A percentile compares a stretch with the other conserved stretches of the same genome.
Conservation (phyloP, 2,797 vertebrate genomes). For the Pseudomugil gertrudae region DNA sequence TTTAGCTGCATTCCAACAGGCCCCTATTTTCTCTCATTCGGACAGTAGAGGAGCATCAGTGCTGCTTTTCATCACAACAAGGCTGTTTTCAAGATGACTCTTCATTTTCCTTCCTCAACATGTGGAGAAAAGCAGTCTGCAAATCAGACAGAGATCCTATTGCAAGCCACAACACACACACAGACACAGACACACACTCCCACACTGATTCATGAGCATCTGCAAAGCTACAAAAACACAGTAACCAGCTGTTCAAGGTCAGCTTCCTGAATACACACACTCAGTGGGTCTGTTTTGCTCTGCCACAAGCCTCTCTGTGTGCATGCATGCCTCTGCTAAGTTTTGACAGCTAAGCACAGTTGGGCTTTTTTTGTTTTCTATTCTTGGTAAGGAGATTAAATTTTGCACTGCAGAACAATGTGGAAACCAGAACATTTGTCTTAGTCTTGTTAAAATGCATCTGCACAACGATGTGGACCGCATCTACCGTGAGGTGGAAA, state of each 20-base stretch:
- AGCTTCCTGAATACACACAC: constrained; percentile 64
- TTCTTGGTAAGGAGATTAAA: constrained; percentile 15
- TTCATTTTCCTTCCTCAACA: constrained; percentile 66
- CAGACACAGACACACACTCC: not conserved
- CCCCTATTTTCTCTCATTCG: constrained; percentile 32
- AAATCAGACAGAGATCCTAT: constrained; percentile 54
- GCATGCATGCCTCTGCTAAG: not conserved
- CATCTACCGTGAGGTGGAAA: not conserved
- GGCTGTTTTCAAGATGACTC: constrained; percentile 45
- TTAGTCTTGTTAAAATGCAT: not conserved
- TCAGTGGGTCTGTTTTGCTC: constrained; percentile 41
- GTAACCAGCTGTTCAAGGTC: constrained; percentile 64
- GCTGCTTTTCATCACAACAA: constrained; percentile 51
- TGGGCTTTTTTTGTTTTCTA: constrained; percentile 3
- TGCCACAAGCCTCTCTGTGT: constrained; percentile 28
- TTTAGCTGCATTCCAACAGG: constrained; percentile 43
- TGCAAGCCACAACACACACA: constrained; percentile 23
- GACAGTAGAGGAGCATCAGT: constrained; percentile 28
- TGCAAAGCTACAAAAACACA: constrained; percentile 62
- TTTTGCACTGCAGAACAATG: constrained; percentile 3
- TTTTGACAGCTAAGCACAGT: constrained; percentile 10
- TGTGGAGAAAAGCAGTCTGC: constrained; percentile 53
- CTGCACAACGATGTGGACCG: not conserved
- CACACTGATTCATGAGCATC: constrained; percentile 17
- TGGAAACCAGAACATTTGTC: constrained; percentile 2